phyloP scores from a whole-genome alignment of 2,888 invertebrate species.

The Conchocele bisecta region DNA sequence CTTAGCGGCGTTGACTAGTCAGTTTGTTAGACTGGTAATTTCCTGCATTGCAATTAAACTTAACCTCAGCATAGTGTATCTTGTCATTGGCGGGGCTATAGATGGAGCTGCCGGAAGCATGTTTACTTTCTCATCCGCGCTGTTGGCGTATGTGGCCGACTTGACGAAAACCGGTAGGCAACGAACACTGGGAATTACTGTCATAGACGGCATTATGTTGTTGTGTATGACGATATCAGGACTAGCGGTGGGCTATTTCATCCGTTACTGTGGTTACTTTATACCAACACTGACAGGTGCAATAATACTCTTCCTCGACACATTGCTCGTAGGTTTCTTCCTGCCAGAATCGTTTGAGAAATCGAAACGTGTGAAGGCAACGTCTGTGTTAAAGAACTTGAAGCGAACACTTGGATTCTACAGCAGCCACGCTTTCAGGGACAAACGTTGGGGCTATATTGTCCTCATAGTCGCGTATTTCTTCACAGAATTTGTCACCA shows the following conservation, averaged over 20 bases:
- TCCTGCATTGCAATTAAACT: conserved; percentile 47
- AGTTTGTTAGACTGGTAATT: conserved; percentile 19
- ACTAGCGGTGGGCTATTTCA: conserved; percentile 35
- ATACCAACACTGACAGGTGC: conserved; percentile 10
- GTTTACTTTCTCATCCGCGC: conserved; percentile 16
- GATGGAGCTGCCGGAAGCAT: conserved; percentile 46
- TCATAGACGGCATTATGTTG: conserved; percentile 23
- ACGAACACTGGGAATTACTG: conserved; percentile 36
- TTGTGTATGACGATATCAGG: conserved; percentile 29
- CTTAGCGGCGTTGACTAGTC: conserved; percentile 37
- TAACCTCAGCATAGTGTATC: conserved; percentile 40
- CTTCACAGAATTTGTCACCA: conserved; percentile 5
- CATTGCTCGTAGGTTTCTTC: not conserved
- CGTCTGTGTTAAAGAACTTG: not conserved
- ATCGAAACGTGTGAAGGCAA: conserved; percentile 2
- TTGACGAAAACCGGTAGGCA: conserved; percentile 34
- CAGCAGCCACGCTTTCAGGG: conserved; percentile 1
- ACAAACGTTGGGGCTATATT: conserved; percentile 23
- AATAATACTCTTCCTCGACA: not conserved
- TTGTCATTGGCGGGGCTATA: conserved; percentile 39
- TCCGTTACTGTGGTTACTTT: conserved; percentile 23
- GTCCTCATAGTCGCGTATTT: conserved; percentile 26
- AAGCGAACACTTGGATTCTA: conserved; percentile 27
- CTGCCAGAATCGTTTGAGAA: conserved; percentile 32
- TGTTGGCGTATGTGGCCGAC: conserved; percentile 47